These are phyloP conservation scores for Mormyrus hasselquistii DNA, from an alignment of 2,797 vertebrate genomes.

Conservation along the genomic window DNA sequence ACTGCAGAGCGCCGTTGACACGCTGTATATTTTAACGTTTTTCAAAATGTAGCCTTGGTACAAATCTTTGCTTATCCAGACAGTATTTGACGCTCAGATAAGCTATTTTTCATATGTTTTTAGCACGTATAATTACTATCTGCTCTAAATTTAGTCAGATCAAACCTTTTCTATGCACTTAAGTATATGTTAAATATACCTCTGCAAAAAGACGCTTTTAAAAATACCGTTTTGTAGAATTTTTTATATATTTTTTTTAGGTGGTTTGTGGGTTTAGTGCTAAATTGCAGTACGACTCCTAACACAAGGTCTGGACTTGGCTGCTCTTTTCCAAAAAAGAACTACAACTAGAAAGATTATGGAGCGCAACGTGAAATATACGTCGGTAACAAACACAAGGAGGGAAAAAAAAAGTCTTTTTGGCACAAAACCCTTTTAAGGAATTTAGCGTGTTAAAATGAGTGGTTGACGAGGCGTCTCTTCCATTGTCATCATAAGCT, in stretches of 20 bases:
- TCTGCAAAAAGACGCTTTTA: conserved; percentile 20
- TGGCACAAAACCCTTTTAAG: not conserved
- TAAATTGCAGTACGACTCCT: not conserved
- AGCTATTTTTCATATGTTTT: not conserved
- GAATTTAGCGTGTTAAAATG: not conserved
- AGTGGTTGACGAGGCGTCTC: not conserved
- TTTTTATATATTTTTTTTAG: not conserved
- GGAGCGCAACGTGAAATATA: not conserved
- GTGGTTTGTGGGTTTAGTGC: conserved; percentile 23
- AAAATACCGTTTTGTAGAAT: conserved; percentile 9
- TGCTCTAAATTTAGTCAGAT: conserved; percentile 15
- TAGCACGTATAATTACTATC: not conserved
- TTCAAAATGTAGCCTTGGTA: not conserved
- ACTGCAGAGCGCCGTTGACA: not conserved
- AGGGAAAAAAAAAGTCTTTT: not conserved
- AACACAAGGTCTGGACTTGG: not conserved
- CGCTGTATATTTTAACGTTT: not conserved
- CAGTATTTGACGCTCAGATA: not conserved
- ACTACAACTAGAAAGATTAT: not conserved
- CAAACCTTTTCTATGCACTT: conserved; percentile 12
- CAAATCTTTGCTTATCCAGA: not conserved
- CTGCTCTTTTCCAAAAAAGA: not conserved
- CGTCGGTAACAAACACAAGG: not conserved
- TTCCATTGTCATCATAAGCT: not conserved
- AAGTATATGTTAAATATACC: conserved; percentile 22